A percentile compares a stretch with the other conserved stretches of the same genome.
These are phyloP conservation scores for Mus spretus DNA, from an alignment of 2,797 vertebrate genomes.

Conservation along the genomic window DNA sequence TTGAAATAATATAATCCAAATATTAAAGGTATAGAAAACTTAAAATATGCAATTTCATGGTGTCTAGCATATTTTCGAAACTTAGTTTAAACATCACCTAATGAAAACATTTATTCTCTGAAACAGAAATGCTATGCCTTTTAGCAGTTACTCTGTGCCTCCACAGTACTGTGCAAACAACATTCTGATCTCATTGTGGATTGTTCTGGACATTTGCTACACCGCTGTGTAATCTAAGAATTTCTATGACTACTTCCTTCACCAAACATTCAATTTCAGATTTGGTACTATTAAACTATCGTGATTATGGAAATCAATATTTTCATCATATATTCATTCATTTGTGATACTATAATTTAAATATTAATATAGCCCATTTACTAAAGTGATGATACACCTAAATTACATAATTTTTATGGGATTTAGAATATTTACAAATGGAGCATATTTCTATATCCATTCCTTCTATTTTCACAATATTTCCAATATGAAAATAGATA, in stretches of 20 bases:
- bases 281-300: not conserved
- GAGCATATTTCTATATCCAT: not conserved
- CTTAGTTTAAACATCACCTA: not conserved
- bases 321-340: not conserved
- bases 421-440: not conserved
- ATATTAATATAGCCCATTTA: not conserved
- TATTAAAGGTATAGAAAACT: not conserved
- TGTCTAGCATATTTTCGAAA: not conserved
- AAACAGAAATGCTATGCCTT: not conserved
- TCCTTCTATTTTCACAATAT: not conserved
- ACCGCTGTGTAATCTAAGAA: not conserved
- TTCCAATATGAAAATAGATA: not conserved
- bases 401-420: not conserved
- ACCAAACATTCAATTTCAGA: not conserved
- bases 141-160: not conserved
- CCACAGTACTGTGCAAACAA: not conserved
- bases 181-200: not conserved
- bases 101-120: conserved; percentile 11
- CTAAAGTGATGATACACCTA: not conserved
- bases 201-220: not conserved
- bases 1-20: not conserved
- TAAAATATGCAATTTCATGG: not conserved
- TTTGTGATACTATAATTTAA: not conserved
- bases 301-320: not conserved
- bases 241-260: not conserved